Percentiles rank a stretch among this genome's conserved stretches.
phyloP scores from a whole-genome alignment of 1,140 invertebrate species.

The Zaprionus gabonicus region DNA sequence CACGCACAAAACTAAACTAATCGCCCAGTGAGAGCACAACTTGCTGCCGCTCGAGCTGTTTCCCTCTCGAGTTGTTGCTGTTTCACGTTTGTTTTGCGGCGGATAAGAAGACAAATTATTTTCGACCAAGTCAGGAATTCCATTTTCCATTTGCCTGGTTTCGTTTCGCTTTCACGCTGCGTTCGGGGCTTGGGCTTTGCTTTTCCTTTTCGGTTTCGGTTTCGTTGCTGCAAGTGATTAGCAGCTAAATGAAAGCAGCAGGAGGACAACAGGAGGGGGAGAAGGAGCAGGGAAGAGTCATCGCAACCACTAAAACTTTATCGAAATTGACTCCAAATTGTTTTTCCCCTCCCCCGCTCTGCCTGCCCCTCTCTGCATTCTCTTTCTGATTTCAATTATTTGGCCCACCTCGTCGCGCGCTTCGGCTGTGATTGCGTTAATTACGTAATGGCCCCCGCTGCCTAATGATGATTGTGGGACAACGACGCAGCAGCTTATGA shows the following conservation, averaged over 20 bases:
- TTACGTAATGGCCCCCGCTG: conserved; percentile 74
- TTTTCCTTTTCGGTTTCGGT: background rate
- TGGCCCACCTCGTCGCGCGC: conserved; percentile 50
- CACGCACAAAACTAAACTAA: conserved; percentile 14
- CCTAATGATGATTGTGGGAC: conserved; percentile 73
- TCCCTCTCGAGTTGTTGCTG: background rate
- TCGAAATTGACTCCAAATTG: conserved; percentile 80
- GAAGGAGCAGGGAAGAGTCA: background rate
- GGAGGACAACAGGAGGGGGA: background rate
- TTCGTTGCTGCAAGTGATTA: conserved; percentile 81
- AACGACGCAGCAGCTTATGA: conserved; percentile 62
- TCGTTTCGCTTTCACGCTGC: conserved; percentile 12
- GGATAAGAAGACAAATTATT: conserved; percentile 81
- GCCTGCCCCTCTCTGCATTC: background rate
- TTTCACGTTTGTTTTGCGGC: conserved; percentile 35
- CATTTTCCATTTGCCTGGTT: conserved; percentile 38
- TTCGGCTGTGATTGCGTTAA: conserved; percentile 69
- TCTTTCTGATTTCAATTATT: conserved; percentile 71
- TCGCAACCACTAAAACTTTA: conserved; percentile 68
- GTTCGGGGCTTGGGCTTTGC: background rate
- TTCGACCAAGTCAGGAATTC: conserved; percentile 55
- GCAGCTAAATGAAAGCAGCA: conserved; percentile 71
- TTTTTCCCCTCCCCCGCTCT: conserved; percentile 19
- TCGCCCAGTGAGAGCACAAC: background rate
- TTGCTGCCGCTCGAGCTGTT: background rate